Base-by-base conservation (phyloP, 2,888 invertebrate genomes). In the Halocaridina rubra region DNA sequence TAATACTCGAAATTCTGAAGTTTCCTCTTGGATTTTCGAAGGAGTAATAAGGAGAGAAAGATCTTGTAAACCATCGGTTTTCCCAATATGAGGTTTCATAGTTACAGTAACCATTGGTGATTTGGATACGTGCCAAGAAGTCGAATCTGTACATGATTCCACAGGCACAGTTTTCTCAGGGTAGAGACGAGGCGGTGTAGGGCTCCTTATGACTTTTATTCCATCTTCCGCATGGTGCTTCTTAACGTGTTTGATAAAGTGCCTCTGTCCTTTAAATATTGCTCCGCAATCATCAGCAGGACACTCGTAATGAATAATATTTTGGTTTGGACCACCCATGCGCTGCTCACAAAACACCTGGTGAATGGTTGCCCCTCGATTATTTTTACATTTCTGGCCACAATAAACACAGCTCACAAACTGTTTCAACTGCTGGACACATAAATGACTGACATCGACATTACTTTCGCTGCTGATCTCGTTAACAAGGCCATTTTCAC, bases 41-140 rank as follows among this genome's bases (percentile, higher is more conserved):
- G 82, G 82, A 39, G 82, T 82, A 59, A 82, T 75, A 29, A 82
- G 82, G n/a, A 82, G 77, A 46, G 82, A 82, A 3, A 82, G 77
- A 27, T 82, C 82, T 32, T 82, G 82, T 16, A 82, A 39, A n/a
- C 82, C 82, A 22, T 82, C 82, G 5, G 82, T 82, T 61, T 82
- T 82, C 10, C 82, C 82, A 57, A 82, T 59, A 29, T 82, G 82
- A 3, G 82, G 82, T 24, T 82, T 82, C 82, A 82, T 82, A 33
- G 82, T 82, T 8, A 82, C 82, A 16, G 82, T 82, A 10, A 82
- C 82, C n/a, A 82, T 10, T n/a, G 81, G 81, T 13, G 64, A 53
- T 13, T 74, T 61, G 30, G 64, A 46, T 39, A 76, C 27, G 24
- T 30, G 61, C 3, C 5, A 33, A 39, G 46, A 24, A 3, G 10